Evolutionary conservation across 2,113 vertebrate species (phyloP).

Genomic region (Diphyllodes magnificus): DNA sequence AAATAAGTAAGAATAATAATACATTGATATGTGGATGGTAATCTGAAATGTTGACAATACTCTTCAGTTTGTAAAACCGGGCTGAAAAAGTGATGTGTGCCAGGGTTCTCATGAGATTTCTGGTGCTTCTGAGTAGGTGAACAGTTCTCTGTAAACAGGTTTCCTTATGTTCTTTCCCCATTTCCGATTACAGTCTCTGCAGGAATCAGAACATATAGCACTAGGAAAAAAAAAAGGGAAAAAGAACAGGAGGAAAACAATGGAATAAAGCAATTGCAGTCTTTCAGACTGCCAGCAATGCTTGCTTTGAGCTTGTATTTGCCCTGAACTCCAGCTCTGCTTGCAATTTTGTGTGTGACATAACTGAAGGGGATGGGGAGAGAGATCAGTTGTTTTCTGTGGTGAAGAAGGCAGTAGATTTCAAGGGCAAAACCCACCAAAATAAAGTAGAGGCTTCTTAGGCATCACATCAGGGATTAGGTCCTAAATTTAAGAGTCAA

Average conservation of each 20-base stretch:
- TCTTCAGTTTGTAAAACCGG: background rate
- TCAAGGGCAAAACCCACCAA: background rate
- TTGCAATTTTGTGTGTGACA: background rate
- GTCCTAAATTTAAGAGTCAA: background rate
- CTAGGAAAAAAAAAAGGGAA: background rate
- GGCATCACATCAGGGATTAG: background rate
- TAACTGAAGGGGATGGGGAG: background rate
- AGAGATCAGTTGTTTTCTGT: background rate
- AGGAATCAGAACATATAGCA: background rate
- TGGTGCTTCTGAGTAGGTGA: background rate
- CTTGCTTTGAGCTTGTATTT: slow-evolving; percentile 1
- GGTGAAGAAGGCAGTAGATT: background rate
- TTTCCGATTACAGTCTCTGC: background rate
- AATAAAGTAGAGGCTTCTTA: background rate
- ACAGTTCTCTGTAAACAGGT: background rate
- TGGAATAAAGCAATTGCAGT: background rate
- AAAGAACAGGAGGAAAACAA: background rate
- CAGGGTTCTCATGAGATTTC: background rate
- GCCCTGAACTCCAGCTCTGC: background rate
- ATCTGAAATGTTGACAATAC: background rate
- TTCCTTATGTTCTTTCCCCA: background rate
- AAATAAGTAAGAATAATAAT: background rate
- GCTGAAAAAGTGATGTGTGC: background rate
- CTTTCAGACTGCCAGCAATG: background rate
- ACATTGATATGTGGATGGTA: background rate